phyloP scores from a whole-genome alignment of 2,113 vertebrate genomes.

The Microtus ochrogaster region DNA sequence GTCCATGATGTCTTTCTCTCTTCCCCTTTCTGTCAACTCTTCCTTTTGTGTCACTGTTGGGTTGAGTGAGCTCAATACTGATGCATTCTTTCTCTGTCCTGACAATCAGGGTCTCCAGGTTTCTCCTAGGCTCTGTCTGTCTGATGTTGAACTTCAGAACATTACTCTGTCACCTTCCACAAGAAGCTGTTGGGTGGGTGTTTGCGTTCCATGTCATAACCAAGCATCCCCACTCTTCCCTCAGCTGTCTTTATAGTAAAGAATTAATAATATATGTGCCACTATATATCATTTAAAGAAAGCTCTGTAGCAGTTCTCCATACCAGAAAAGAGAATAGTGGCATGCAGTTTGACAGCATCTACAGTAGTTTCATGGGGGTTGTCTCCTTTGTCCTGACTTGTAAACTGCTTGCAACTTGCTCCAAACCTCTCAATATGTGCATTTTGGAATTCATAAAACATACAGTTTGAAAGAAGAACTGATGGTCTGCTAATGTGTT shows the following conservation, averaged over 20 bases:
- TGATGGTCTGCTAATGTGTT: background rate
- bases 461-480: background rate
- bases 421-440: background rate
- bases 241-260: background rate
- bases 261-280: background rate
- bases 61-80: background rate
- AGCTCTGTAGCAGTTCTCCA: no score
- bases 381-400: no score
- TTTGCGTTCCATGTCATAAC: background rate
- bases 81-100: background rate
- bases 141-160: background rate
- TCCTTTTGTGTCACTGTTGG: fast-evolving
- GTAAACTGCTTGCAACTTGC: background rate
- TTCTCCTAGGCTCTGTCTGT: background rate
- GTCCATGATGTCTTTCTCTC: background rate
- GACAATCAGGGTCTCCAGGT: background rate
- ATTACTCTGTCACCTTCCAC: background rate
- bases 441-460: constrained; percentile 36
- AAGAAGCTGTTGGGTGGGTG: background rate
- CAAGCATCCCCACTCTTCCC: background rate
- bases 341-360: no score
- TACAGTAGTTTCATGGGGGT: no score
- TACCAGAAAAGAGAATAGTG: no score
- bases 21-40: background rate
- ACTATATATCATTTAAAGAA: no score